Percentiles rank a stretch among this genome's conserved stretches.
These are phyloP conservation scores for Chauna torquata DNA, from an alignment of 2,113 vertebrate genomes.

Conservation along the genomic window DNA sequence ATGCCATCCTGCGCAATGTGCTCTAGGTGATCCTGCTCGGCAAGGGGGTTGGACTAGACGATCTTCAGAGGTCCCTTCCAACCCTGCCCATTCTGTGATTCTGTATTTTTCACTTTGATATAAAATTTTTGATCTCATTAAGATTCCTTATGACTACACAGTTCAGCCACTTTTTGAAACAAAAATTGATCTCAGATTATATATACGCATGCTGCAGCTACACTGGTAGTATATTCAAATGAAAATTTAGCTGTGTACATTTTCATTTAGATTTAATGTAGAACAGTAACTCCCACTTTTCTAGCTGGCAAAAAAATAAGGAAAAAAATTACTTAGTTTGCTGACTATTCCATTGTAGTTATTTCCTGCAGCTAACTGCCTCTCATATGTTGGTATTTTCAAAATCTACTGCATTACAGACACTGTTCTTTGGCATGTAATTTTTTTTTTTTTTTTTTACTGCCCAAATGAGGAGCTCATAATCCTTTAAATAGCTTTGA, in stretches of 20 bases:
- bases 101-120: background rate
- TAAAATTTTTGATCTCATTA: background rate
- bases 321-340: background rate
- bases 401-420: conserved; percentile 23
- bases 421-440: conserved; percentile 43
- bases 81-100: too few species aligned
- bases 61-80: too few species aligned
- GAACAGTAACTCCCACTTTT: background rate
- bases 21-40: too few species aligned
- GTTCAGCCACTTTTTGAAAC: background rate
- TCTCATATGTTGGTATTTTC: background rate
- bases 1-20: too few species aligned
- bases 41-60: too few species aligned
- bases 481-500: conserved; percentile 74
- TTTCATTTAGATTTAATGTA: background rate
- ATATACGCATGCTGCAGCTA: background rate
- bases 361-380: background rate
- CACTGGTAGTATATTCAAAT: background rate
- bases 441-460: conserved; percentile 35
- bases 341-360: background rate
- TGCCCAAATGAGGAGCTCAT: conserved; percentile 76
- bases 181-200: background rate
- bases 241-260: background rate
- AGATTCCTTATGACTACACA: background rate
- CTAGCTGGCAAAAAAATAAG: background rate